These are phyloP conservation scores for Drosophila azteca DNA, from an alignment of 1,140 invertebrate genomes.

Conservation along the genomic window DNA sequence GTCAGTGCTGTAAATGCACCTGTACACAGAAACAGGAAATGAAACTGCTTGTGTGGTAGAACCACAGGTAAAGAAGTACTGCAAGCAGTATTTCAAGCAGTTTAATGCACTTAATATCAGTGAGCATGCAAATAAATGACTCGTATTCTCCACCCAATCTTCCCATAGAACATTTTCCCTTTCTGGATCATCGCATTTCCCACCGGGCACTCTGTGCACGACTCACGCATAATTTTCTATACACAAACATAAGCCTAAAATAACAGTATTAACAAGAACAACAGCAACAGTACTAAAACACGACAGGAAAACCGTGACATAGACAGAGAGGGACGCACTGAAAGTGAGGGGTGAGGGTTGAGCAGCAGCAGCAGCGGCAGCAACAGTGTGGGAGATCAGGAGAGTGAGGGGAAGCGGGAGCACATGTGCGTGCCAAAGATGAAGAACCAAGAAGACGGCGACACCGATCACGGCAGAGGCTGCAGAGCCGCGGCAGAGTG, in stretches of 20 bases:
- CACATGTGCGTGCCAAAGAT: slow-evolving; percentile 71
- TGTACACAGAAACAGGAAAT: no score
- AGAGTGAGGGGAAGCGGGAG: slow-evolving; percentile 20
- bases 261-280: slow-evolving; percentile 57
- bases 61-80: no score
- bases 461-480: slow-evolving; percentile 45
- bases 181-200: slow-evolving; percentile 23
- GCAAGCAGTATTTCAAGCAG: no score
- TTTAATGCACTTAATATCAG: no score
- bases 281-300: slow-evolving; percentile 26
- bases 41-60: no score
- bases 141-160: no score
- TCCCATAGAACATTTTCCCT: no score
- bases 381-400: slow-evolving; percentile 12
- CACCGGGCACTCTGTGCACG: slow-evolving; percentile 44
- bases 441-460: slow-evolving; percentile 40
- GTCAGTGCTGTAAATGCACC: no score
- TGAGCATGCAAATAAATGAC: no score
- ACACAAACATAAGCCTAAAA: slow-evolving; percentile 55
- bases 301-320: slow-evolving; percentile 32
- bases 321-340: slow-evolving; percentile 19
- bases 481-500: slow-evolving; percentile 58
- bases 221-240: slow-evolving; percentile 64
- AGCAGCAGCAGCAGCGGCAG: slow-evolving; percentile 5
- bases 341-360: slow-evolving; percentile 5